Evolutionary conservation across 2,797 vertebrate genomes (phyloP).

Genomic region (Myotis pilosus): DNA sequence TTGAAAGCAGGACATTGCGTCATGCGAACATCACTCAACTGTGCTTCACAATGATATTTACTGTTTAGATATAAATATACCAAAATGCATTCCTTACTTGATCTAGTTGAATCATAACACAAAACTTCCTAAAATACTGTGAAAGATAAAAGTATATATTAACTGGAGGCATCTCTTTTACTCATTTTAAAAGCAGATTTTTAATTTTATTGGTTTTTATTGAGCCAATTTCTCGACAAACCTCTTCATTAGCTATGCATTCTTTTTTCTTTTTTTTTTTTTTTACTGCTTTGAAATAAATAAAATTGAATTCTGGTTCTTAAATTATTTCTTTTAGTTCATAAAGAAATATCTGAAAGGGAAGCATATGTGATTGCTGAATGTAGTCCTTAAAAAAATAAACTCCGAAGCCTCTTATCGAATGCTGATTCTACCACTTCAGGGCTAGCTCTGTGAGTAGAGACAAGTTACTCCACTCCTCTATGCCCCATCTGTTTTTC

Average conservation of each 20-base stretch:
- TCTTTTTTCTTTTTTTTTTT: neutral
- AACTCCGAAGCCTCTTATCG: neutral
- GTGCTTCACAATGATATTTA: neutral
- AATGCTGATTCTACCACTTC: neutral
- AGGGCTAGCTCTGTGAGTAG: neutral
- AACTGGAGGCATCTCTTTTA: neutral
- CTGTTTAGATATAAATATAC: neutral
- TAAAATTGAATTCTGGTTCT: neutral
- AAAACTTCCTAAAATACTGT: neutral
- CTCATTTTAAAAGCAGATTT: neutral
- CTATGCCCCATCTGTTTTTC: neutral
- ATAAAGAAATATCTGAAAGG: neutral
- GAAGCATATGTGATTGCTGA: neutral
- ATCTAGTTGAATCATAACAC: neutral
- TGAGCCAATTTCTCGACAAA: neutral
- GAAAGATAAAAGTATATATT: neutral
- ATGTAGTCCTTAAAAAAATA: neutral
- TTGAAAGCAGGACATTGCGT: neutral
- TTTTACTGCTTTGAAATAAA: neutral
- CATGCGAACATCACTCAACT: neutral
- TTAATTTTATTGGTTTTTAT: neutral
- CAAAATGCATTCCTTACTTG: neutral
- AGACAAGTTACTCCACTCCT: neutral
- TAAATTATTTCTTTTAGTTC: constrained; percentile 1
- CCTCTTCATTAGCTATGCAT: neutral